Base-by-base conservation (phyloP, 37 sponge, comb jelly and placozoan genomes). In the Axinella damicornis region DNA sequence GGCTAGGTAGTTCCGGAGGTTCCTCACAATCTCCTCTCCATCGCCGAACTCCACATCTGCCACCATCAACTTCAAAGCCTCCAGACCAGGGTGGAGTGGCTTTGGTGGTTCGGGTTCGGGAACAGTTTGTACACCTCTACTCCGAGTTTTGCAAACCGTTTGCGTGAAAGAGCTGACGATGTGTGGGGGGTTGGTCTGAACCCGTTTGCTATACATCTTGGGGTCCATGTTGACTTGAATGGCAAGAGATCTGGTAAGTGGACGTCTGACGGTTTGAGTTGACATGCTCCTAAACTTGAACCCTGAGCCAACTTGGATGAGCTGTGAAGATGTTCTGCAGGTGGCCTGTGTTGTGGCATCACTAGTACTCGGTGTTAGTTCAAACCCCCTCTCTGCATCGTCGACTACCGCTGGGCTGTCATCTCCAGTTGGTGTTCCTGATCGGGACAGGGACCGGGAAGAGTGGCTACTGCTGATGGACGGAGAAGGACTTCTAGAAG, bases 241-340 rank as follows among this genome's bases (percentile, higher is more conserved):
- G 31, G 33, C 37, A 19, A 35, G 24, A 14, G 61, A 33, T 1
- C 40, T 20, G 35, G 25, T 32, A 33, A 18, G n/a, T 1, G 38
- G 21, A 20, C 20, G 31, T 13, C 5, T 62, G 6, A 31, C 37
- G 21, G 81, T 69, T 37, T 69, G 81, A 9, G 57, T 46, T 6
- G 65, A 34, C 21, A 13, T 32, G 54, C 31, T 69, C 24, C 69
- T 67, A 5, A 68, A 21, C 22, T 80, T 80, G 70, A 69, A 80
- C 11, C 81, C 81, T 1, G 57, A 57, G 0, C 81, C 81, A 56
- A 33, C 58, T 32, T 80, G 81, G 19, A 52, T 32, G 17, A 4
- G 24, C 36, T 35, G 31, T 46, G 28, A 59, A 9, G 19, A 19
- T 15, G 24, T 65, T 24, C 16, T 17, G 12, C 52, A 65, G 22